Conservation (phyloP, 1,140 invertebrate genomes). For the Parapsyche elsis region DNA sequence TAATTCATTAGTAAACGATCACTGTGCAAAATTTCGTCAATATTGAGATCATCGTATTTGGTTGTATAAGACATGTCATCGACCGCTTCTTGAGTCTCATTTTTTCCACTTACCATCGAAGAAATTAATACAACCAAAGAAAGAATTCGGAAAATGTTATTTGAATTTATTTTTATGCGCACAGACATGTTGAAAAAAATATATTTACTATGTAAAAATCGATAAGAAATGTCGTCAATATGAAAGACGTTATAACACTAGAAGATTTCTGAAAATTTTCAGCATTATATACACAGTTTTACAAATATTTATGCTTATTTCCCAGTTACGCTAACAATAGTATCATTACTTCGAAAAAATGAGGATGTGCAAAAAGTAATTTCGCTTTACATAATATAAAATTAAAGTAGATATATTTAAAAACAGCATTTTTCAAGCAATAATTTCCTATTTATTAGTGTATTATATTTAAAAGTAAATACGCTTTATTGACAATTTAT, state of each 20-base stretch:
- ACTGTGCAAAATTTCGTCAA: conserved; percentile 75
- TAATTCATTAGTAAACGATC: conserved; percentile 75
- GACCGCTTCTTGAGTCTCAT: not conserved
- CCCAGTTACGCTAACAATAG: not conserved
- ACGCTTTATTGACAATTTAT: too few species aligned
- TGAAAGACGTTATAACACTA: not conserved
- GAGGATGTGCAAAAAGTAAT: too few species aligned
- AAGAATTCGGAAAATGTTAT: not conserved
- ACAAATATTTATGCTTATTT: not conserved
- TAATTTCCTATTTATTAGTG: too few species aligned
- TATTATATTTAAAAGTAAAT: too few species aligned
- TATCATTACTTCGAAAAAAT: too few species aligned
- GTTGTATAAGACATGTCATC: conserved; percentile 72
- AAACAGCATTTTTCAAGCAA: too few species aligned
- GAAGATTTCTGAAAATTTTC: conserved; percentile 7
- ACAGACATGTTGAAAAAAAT: conserved; percentile 1
- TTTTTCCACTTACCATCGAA: not conserved
- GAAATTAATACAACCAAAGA: not conserved
- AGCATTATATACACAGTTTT: not conserved
- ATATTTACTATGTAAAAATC: too few species aligned
- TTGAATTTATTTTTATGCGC: not conserved
- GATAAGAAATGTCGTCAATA: not conserved
- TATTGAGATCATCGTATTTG: conserved; percentile 78
- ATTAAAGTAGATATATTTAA: too few species aligned
- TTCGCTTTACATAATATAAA: too few species aligned